phyloP scores from a whole-genome alignment of 2,113 vertebrate species.

The Clinocottus analis region DNA sequence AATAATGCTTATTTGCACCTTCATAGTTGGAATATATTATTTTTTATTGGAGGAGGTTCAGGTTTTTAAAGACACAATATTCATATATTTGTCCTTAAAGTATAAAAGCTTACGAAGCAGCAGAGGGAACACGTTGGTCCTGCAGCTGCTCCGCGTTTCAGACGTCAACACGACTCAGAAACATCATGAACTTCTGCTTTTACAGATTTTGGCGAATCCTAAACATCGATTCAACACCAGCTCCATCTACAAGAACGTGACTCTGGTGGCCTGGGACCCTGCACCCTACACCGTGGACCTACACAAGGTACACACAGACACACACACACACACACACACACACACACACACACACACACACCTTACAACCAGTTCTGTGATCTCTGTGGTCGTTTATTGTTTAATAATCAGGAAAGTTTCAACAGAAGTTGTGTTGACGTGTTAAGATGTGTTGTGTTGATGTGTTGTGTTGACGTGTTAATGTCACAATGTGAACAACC shows the following conservation, averaged over 20 bases:
- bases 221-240: slow-evolving; percentile 90
- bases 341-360: too few species aligned
- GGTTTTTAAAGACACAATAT: neutral
- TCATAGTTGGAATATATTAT: too few species aligned
- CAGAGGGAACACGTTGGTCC: too few species aligned
- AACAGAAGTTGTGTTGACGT: too few species aligned
- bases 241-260: slow-evolving; percentile 93
- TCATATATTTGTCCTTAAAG: neutral
- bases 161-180: neutral
- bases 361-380: neutral
- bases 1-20: neutral
- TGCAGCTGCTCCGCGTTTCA: too few species aligned
- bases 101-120: neutral
- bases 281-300: slow-evolving; percentile 94
- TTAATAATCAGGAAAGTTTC: neutral
- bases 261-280: slow-evolving; percentile 97
- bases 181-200: neutral
- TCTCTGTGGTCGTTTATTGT: neutral
- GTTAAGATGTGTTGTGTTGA: too few species aligned
- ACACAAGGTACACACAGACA: too few species aligned
- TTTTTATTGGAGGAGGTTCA: neutral
- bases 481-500: too few species aligned
- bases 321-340: too few species aligned
- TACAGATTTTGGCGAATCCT: slow-evolving; percentile 93
- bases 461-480: too few species aligned